These are phyloP conservation scores for Nycticebus coucang DNA, from an alignment of 2,113 vertebrate species.

Conservation along the genomic window DNA sequence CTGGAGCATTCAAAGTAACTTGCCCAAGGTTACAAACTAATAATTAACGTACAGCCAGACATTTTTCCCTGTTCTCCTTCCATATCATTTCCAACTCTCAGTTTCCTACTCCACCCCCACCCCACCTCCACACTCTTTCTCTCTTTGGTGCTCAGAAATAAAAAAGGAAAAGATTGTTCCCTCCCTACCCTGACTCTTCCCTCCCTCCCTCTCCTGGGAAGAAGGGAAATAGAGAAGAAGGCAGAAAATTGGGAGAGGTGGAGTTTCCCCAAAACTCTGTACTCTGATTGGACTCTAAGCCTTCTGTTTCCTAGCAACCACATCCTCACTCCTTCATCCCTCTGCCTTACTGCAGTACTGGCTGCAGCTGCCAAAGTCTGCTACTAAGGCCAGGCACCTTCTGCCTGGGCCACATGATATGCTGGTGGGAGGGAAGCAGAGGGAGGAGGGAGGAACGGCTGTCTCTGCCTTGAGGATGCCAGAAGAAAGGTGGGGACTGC, in stretches of 20 bases:
- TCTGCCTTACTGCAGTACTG: constrained; percentile 73
- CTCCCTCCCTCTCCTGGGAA: constrained; percentile 69
- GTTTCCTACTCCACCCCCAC: constrained; percentile 74
- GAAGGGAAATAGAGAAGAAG: constrained; percentile 58
- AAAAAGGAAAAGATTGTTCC: constrained; percentile 66
- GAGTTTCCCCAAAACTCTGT: constrained; percentile 39
- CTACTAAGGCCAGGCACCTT: constrained; percentile 68
- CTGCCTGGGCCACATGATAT: constrained; percentile 64
- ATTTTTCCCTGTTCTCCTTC: constrained; percentile 67
- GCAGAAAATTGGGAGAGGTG: constrained; percentile 40
- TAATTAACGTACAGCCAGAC: constrained; percentile 41
- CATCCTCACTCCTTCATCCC: constrained; percentile 74
- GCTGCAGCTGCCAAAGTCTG: constrained; percentile 66
- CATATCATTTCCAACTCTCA: constrained; percentile 70
- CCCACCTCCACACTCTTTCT: constrained; percentile 66
- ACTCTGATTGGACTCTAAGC: constrained; percentile 72
- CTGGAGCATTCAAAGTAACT: constrained; percentile 42
- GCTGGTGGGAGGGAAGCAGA: not conserved
- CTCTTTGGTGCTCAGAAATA: constrained; percentile 77
- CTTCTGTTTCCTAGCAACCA: constrained; percentile 81
- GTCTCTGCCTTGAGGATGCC: not conserved
- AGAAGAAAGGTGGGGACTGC: not conserved
- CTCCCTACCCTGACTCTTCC: constrained; percentile 55
- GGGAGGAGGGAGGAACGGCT: not conserved
- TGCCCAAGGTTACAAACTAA: constrained; percentile 42